phyloP scores from a whole-genome alignment of 2,888 invertebrate species.

The Hydrotaea cyrtoneurina region DNA sequence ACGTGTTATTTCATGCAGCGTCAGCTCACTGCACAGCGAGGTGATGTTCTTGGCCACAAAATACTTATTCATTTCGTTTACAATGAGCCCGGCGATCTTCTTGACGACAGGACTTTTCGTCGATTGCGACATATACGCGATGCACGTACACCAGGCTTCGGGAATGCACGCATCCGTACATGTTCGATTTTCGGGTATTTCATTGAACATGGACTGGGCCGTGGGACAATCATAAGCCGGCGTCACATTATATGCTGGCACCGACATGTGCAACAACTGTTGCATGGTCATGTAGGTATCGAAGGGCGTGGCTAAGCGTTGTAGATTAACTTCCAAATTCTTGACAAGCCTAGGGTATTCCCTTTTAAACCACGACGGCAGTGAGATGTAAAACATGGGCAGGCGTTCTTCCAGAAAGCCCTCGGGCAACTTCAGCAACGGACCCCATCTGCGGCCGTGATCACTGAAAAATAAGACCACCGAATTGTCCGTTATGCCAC shows the following conservation, averaged over 20 bases:
- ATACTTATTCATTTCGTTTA: conserved; percentile 72
- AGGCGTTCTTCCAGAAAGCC: conserved; percentile 90
- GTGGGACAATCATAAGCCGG: conserved; percentile 82
- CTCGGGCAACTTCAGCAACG: conserved; percentile 84
- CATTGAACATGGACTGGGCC: conserved; percentile 85
- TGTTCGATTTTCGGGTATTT: conserved; percentile 83
- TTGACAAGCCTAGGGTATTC: conserved; percentile 82
- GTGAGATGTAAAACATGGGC: conserved; percentile 87
- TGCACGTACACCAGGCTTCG: conserved; percentile 89
- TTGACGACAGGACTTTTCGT: conserved; percentile 21
- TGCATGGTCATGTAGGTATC: conserved; percentile 87
- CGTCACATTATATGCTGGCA: conserved; percentile 66
- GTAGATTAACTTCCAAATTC: conserved; percentile 83
- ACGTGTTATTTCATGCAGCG: conserved; percentile 61
- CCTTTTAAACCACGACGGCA: conserved; percentile 84
- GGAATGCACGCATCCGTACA: conserved; percentile 86
- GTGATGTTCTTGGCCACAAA: conserved; percentile 68
- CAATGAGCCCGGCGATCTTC: conserved; percentile 54
- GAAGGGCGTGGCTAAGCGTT: conserved; percentile 86
- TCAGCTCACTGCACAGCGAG: conserved; percentile 68
- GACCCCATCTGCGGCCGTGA: conserved; percentile 89
- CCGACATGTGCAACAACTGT: conserved; percentile 82
- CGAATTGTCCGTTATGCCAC: conserved; percentile 84
- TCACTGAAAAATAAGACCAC: conserved; percentile 89
- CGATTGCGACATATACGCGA: conserved; percentile 80